Conservation (phyloP, 2,888 invertebrate species). For the Ophion slaviceki region DNA sequence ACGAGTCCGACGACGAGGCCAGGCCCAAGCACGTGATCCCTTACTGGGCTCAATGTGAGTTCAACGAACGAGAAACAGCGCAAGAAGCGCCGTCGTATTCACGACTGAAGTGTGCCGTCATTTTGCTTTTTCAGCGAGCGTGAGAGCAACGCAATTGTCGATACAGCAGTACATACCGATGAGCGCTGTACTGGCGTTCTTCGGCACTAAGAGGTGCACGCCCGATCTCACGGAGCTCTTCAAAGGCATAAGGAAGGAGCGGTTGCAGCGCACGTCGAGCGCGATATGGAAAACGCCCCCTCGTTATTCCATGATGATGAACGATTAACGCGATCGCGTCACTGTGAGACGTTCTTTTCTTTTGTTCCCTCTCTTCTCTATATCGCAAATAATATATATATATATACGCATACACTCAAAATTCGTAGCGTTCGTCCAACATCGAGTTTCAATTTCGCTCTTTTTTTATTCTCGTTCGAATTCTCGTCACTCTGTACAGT, state of each 20-base stretch:
- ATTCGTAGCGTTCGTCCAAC: conserved; percentile 8
- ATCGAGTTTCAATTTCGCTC: not conserved
- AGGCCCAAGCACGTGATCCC: conserved; percentile 80
- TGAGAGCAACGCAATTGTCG: conserved; percentile 83
- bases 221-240: conserved; percentile 89
- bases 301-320: conserved; percentile 85
- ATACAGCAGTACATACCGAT: conserved; percentile 84
- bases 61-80: not conserved
- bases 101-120: not conserved
- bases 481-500: not conserved
- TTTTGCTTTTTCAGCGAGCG: conserved; percentile 80
- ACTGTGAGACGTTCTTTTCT: conserved; percentile 15
- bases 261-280: conserved; percentile 89
- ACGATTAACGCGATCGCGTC: conserved; percentile 14
- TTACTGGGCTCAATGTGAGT: conserved; percentile 78
- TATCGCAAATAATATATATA: conserved; percentile 48
- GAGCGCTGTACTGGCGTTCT: conserved; percentile 86
- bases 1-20: conserved; percentile 79
- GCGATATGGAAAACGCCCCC: conserved; percentile 91
- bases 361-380: not conserved
- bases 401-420: conserved; percentile 13
- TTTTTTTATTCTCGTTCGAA: not conserved
- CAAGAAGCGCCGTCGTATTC: not conserved
- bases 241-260: conserved; percentile 87
- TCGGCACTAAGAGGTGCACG: conserved; percentile 83